These are phyloP conservation scores for Tetramorium bicarinatum DNA, from an alignment of 2,888 invertebrate species.

Conservation along the genomic window DNA sequence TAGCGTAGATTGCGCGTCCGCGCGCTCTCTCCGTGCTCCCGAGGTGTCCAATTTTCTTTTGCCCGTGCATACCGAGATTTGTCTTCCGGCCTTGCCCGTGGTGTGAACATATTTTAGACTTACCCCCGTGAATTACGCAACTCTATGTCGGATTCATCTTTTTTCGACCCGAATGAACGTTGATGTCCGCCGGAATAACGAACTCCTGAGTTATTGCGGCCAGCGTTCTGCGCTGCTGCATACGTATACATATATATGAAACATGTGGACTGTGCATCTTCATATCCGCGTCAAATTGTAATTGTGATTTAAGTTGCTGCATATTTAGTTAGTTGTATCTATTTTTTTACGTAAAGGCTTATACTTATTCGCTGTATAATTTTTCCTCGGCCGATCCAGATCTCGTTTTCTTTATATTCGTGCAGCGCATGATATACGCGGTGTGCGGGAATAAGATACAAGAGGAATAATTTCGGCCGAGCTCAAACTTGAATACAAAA, in stretches of 20 bases:
- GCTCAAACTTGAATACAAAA: constrained; percentile 13
- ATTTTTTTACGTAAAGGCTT: background rate
- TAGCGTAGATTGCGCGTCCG: constrained; percentile 46
- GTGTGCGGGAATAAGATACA: background rate
- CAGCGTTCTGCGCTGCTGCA: background rate
- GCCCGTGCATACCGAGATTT: constrained; percentile 32
- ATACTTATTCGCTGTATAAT: background rate
- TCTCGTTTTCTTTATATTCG: background rate
- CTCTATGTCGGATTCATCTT: constrained; percentile 18
- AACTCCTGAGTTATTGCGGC: constrained; percentile 11
- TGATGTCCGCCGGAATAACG: constrained; percentile 25
- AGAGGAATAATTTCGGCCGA: background rate
- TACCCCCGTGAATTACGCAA: constrained; percentile 34
- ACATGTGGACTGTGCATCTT: background rate
- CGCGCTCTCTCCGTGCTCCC: constrained; percentile 9
- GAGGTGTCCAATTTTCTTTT: constrained; percentile 54
- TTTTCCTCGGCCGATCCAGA: background rate
- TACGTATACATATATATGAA: background rate
- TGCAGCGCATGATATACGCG: background rate
- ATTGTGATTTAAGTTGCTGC: constrained; percentile 16
- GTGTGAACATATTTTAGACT: constrained; percentile 53
- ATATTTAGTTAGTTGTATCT: background rate
- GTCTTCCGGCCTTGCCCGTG: constrained; percentile 28
- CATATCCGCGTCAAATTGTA: background rate
- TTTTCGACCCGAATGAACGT: constrained; percentile 17